These are phyloP conservation scores for Eupithecia dodoneata DNA, from an alignment of 2,888 invertebrate species.

Conservation along the genomic window DNA sequence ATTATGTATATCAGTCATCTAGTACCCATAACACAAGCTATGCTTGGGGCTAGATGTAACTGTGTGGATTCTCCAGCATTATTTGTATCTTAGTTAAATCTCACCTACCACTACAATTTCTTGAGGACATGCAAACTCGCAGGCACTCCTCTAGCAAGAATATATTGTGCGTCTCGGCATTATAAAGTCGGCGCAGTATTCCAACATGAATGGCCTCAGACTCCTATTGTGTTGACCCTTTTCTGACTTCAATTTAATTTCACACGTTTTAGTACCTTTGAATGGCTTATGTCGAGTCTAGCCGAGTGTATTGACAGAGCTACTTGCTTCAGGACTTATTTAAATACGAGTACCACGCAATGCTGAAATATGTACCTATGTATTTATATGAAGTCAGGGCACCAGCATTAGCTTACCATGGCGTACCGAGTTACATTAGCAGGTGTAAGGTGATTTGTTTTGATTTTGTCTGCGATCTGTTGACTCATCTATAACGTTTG, in stretches of 20 bases:
- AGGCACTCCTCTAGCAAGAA: constrained; percentile 50
- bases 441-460: background rate
- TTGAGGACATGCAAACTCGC: background rate
- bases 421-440: background rate
- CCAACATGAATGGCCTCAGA: constrained; percentile 60
- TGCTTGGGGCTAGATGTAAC: too few relatives aligned
- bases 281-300: constrained; percentile 54
- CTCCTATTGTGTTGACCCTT: constrained; percentile 68
- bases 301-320: constrained; percentile 11
- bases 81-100: too few relatives aligned
- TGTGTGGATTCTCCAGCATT: too few relatives aligned
- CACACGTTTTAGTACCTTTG: constrained; percentile 61
- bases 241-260: constrained; percentile 73
- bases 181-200: constrained; percentile 69
- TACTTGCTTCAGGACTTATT: constrained; percentile 10
- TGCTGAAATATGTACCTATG: background rate
- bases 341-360: background rate
- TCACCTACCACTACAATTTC: background rate
- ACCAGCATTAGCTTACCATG: background rate
- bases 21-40: too few relatives aligned
- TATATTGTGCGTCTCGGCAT: constrained; percentile 64
- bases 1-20: too few relatives aligned
- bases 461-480: too few relatives aligned
- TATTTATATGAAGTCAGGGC: background rate
- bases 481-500: too few relatives aligned